Evolutionary conservation across 2,797 vertebrate genomes (phyloP), one percentile per base, ranked within the genome.

Genomic region (Oreochromis grahami): DNA sequence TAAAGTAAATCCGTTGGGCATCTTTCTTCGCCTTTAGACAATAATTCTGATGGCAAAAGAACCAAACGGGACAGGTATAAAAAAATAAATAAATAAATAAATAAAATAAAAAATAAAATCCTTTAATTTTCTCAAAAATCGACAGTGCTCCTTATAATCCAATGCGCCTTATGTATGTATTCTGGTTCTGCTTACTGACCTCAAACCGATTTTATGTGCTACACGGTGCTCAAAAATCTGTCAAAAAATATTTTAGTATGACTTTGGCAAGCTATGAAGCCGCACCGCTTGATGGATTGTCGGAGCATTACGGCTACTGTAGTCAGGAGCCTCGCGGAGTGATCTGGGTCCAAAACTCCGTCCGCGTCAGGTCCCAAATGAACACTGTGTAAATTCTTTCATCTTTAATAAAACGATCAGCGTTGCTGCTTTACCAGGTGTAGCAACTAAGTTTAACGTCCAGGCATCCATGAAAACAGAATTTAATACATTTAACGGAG

Each of bases 291-390:
- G 24, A 24, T 24, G 24, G 53, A 56, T 15, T 56, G 53, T 29
- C 0, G 7, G 24, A 56, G 24, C 13, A 29, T 29, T 56, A 56
- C 4, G 1, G 4, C 48, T 51, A 10, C 48, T 3, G 2, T 55
- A 55, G 53, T 26, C 24, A 15, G 0, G 24, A 55, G n/a, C 51
- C 51, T 52, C 3, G 0, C 0, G 5, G 10, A 52, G n/a, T 4
- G 13, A 55, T 53, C 2, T 24, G 51, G 21, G 6, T 24, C 3
- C 21, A 7, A 24, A 24, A 26, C 52, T 26, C 21, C 0, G 0
- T 2, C 3, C 0, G 0, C 0, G 26, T 55, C 52, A 14, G 21
- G 52, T 55, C 52, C 7, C 52, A 55, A 26, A 55, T 26, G 26
- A 26, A 26, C 26, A 5, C 26, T 29, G 26, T 56, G 14, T 29